Evolutionary conservation across 1,140 invertebrate species (phyloP), one percentile per base, ranked within the genome.

Genomic region (Cyclina sinensis): DNA sequence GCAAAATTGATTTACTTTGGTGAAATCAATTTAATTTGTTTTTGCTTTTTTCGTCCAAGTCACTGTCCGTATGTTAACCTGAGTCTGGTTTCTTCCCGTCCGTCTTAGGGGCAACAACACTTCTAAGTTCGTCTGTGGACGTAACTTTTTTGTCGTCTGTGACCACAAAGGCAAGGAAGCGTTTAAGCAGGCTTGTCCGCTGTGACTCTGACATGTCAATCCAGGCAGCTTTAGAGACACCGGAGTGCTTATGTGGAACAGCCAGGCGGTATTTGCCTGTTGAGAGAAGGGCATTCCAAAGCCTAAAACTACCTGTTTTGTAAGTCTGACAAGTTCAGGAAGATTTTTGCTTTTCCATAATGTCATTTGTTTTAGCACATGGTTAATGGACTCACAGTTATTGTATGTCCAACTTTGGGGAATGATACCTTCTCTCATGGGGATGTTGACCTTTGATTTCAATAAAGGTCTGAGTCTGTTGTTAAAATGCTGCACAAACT

Each of bases 131-230:
- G n/a, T n/a, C n/a, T n/a, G n/a, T n/a, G n/a, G n/a, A n/a, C n/a
- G n/a, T 27, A 5, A 12, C 14, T 43, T 43, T 9, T n/a, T 12
- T 76, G n/a, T 27, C 12, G 37, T 43, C 43, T 48, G 3, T 39
- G 4, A n/a, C 16, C 9, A 76, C 35, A 43, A 43, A 76, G 2
- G 39, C 2, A 9, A 35, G 7, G 43, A 12, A 68, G 3, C 24
- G 65, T 68, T 30, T 68, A 27, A 30, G 32, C 14, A 35, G 14
- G 65, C 32, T 30, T 35, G 65, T 37, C 24, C 35, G 11, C 27
- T 30, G 65, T 68, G 11, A 27, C 11, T 68, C 27, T 32, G 65
- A 30, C 65, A 68, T 68, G 65, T 68, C 65, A 32, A 68, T 68
- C 27, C 27, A 68, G 27, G 11, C 65, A 11, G 5, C 3, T 57